These are phyloP conservation scores for Dascyllus trimaculatus DNA, from an alignment of 2,113 vertebrate genomes.

Conservation along the genomic window DNA sequence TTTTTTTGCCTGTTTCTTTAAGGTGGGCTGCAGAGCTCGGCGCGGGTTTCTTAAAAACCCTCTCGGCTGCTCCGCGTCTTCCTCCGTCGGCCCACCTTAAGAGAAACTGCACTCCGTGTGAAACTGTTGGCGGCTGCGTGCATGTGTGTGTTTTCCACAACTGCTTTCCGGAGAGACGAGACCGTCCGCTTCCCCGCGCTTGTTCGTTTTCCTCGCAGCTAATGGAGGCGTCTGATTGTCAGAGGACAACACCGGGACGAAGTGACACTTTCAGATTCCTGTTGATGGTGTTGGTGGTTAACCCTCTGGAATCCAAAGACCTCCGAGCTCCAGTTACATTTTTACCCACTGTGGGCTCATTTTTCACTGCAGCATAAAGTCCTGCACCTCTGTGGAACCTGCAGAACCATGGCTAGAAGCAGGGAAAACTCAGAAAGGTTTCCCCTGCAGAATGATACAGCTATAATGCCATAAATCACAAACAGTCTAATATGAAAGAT, in stretches of 20 bases:
- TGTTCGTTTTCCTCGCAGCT: slow-evolving; percentile 50
- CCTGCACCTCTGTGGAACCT: too few relatives aligned
- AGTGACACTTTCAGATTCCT: background rate
- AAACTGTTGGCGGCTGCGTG: slow-evolving; percentile 11
- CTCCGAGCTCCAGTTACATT: too few relatives aligned
- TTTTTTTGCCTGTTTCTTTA: slow-evolving; percentile 40
- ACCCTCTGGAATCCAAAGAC: too few relatives aligned
- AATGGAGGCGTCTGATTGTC: slow-evolving; percentile 32
- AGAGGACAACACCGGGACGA: background rate
- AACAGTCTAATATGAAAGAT: too few relatives aligned
- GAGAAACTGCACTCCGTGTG: slow-evolving; percentile 21
- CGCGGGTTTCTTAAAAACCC: background rate
- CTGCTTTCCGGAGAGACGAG: slow-evolving; percentile 23
- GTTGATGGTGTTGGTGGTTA: background rate
- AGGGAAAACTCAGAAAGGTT: too few relatives aligned
- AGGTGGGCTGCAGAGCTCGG: slow-evolving; percentile 46
- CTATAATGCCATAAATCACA: too few relatives aligned
- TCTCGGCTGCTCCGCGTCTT: background rate
- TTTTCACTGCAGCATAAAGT: too few relatives aligned
- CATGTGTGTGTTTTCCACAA: background rate
- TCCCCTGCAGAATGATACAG: too few relatives aligned
- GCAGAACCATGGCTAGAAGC: too few relatives aligned
- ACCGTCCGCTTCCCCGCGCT: slow-evolving; percentile 42
- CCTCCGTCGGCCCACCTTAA: slow-evolving; percentile 55
- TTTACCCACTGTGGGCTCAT: too few relatives aligned